Evolutionary conservation across 2,888 invertebrate genomes (phyloP), one percentile per base, ranked within the genome.

Genomic region (Luffia ferchaultella): DNA sequence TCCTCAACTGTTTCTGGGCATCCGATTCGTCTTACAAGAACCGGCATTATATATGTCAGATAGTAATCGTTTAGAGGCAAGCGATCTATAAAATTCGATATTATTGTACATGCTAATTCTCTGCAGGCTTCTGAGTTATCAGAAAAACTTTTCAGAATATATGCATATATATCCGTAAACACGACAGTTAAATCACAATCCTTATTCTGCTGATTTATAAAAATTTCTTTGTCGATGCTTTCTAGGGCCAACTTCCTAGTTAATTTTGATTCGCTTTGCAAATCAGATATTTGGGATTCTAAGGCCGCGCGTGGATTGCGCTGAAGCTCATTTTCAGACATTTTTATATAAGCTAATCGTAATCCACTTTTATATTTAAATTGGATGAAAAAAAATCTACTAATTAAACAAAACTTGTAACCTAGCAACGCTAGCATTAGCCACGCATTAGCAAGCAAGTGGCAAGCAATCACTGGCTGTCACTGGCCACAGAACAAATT

Each of bases 1-100:
- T 85, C 78, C 58, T 88, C 88, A 1, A 87, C 67, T 0, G 91
- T 85, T 68, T 95, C 95, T 42, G 89, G 87, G 50, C 89, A 88
- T 0, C 93, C 94, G 56, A 97, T 86, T 53, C 95, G 88, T 59
- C 91, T 90, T 1, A 89, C 87, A 53, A 96, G 66, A 1, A 91
- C 87, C 1, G 94, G 92, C 40, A 96, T 77, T 16, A 95, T 77
- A 57, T 91, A 91, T 0, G 90, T 88, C 48, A 95, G 76, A 67
- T 91, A 90, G 55, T 89, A 91, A 58, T 93, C 92, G 56, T 89
- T 87, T 0, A 87, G 69, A 0, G 89, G 89, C 19, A 92, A 65
- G 20, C 73, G 73, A 16, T 84, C 71, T 15, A 90, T 67, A 56
- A 90, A 87, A 59, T 77, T 85, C 0, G 73, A 78, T 19, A 89